Base-by-base conservation (phyloP, 2,113 vertebrate species). In the Macheiramphus alcinus region DNA sequence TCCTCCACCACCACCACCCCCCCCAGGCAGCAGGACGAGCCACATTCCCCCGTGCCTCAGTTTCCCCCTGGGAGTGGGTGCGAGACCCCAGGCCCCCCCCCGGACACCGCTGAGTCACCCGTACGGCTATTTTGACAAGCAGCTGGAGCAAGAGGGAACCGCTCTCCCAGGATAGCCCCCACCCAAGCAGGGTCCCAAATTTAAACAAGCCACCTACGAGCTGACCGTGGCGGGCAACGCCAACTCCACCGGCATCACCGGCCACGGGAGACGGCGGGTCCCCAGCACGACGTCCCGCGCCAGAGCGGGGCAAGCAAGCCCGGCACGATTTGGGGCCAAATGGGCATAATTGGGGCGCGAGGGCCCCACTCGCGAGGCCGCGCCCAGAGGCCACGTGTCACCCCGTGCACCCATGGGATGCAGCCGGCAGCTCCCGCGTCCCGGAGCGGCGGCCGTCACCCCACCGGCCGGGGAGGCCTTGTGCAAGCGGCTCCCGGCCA, bases 331-430 rank as follows among this genome's bases (percentile, higher is more conserved):
- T 70, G 78, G 94, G 93, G 81, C 21, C 5, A 47, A 66, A 96
- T 0, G 2, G 0, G 74, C 45, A 0, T 0, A 2, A 19, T 1
- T 8, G 1, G 58, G 76, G 50, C 45, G 27, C 1, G 0, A 55
- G 63, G 83, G 68, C 81, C 81, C 73, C 53, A 5, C 0, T 50
- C 10, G 8, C 0, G 5, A 36, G 43, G 52, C 58, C 8, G 86
- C 25, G 4, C 59, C 84, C 85, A 3, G 40, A 65, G 68, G 94
- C 94, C 96, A 95, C 92, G 92, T 93, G 95, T 94, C 66, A 1
- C 66, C 90, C 72, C 25, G 0, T 1, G 70, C 91, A 73, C 88
- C 91, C 86, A 23, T 4, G 86, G 92, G 88, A 84, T 1, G 52
- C 2, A 0, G 1, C 70, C 16, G 2, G 80, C 80, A 16, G 80